phyloP scores from a whole-genome alignment of 2,797 vertebrate genomes.

The Molossus alvarezi region DNA sequence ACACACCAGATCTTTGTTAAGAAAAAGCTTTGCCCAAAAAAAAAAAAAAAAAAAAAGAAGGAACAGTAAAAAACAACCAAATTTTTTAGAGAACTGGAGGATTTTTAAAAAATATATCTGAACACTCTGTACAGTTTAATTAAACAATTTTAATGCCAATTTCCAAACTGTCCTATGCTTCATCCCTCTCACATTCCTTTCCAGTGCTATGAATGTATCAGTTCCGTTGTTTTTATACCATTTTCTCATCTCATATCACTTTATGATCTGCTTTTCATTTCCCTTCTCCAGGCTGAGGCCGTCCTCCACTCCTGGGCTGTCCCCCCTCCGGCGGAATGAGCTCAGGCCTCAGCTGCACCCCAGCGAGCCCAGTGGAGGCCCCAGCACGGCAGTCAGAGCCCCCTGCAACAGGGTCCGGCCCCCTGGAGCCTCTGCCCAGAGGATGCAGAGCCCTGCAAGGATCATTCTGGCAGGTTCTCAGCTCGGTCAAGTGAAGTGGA shows the following conservation, averaged over 20 bases:
- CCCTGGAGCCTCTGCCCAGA: constrained; percentile 68
- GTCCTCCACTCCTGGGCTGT: constrained; percentile 72
- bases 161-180: constrained; percentile 77
- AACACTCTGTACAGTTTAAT: constrained; percentile 83
- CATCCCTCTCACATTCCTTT: constrained; percentile 74
- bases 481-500: not conserved
- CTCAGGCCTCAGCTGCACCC: constrained; percentile 80
- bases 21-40: constrained; percentile 22
- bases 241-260: constrained; percentile 68
- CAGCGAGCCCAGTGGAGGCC: constrained; percentile 74
- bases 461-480: not conserved
- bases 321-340: constrained; percentile 78
- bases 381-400: constrained; percentile 1
- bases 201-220: constrained; percentile 57
- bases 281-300: constrained; percentile 81
- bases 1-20: constrained; percentile 33
- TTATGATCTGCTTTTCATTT: constrained; percentile 83
- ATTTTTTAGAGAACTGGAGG: constrained; percentile 72
- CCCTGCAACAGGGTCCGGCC: not conserved
- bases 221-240: constrained; percentile 76
- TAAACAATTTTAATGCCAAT: constrained; percentile 83
- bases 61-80: not conserved
- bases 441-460: not conserved
- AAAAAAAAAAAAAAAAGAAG: not conserved
- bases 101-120: constrained; percentile 39